A percentile compares a stretch with the other conserved stretches of the same genome.
phyloP scores from a whole-genome alignment of 2,888 invertebrate species.

The Plagodis pulveraria region DNA sequence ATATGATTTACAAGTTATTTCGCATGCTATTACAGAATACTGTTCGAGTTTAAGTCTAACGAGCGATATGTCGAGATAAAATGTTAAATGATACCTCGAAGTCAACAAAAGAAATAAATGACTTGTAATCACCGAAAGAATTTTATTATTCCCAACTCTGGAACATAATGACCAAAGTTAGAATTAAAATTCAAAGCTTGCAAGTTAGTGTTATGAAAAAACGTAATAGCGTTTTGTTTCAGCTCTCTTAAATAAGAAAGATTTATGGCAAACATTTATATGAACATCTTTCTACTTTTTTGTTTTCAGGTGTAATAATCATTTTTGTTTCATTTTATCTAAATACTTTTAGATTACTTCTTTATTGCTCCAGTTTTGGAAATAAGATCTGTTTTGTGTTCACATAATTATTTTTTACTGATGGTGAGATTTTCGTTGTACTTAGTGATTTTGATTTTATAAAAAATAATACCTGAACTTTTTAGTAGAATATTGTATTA shows the following conservation, averaged over 20 bases:
- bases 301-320: background rate
- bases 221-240: constrained; percentile 15
- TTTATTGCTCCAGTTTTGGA: background rate
- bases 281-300: constrained; percentile 7
- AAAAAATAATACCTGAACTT: too few species aligned
- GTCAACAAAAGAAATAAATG: constrained; percentile 22
- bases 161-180: constrained; percentile 21
- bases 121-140: constrained; percentile 18
- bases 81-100: constrained; percentile 14
- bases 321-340: background rate
- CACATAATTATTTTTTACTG: background rate
- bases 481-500: too few species aligned
- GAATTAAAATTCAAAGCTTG: constrained; percentile 21
- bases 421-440: too few species aligned
- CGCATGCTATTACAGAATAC: too few species aligned
- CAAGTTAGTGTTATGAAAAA: constrained; percentile 14
- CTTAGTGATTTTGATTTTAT: too few species aligned
- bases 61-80: constrained; percentile 16
- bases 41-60: constrained; percentile 3
- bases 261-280: constrained; percentile 20
- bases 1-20: too few species aligned
- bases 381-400: background rate
- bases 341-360: background rate
- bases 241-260: background rate
- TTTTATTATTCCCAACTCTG: constrained; percentile 13